phyloP scores from a whole-genome alignment of 2,888 invertebrate genomes.

The Perizoma affinitatum region DNA sequence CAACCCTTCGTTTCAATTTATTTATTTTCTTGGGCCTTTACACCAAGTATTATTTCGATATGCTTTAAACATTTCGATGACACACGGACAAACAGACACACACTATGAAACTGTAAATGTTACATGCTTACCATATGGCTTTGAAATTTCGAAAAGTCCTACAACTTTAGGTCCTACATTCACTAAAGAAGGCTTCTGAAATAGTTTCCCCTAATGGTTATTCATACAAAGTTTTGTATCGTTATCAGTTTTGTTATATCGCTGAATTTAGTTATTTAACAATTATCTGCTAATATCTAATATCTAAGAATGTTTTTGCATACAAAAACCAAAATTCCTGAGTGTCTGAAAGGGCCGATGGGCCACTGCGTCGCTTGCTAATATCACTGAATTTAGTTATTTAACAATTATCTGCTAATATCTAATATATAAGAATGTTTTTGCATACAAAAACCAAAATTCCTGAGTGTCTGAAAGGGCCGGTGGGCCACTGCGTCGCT shows the following conservation, averaged over 20 bases:
- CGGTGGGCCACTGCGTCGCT: conserved; percentile 48
- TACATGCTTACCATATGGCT: no score
- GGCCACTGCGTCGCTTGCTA: conserved; percentile 55
- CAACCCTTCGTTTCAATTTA: no score
- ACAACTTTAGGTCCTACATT: no score
- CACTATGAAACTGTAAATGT: no score
- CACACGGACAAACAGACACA: no score
- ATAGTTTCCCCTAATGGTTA: no score
- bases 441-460: conserved; percentile 30
- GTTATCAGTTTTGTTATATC: conserved; percentile 15
- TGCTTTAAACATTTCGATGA: no score
- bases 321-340: conserved; percentile 24
- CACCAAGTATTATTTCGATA: no score
- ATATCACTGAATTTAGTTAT: conserved; percentile 7
- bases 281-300: conserved; percentile 17
- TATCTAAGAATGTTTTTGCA: conserved; percentile 36
- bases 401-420: conserved; percentile 9
- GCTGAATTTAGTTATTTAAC: conserved; percentile 6
- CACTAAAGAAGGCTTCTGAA: no score
- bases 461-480: conserved; percentile 26
- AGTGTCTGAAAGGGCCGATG: conserved; percentile 33
- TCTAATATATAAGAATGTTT: conserved; percentile 31
- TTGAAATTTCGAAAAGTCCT: no score
- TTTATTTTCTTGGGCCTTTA: no score
- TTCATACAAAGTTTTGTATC: neutral